A percentile compares a stretch with the other conserved stretches of the same genome.
Evolutionary conservation across 2,113 vertebrate species (phyloP).

Genomic region (Stigmatopora argus): DNA sequence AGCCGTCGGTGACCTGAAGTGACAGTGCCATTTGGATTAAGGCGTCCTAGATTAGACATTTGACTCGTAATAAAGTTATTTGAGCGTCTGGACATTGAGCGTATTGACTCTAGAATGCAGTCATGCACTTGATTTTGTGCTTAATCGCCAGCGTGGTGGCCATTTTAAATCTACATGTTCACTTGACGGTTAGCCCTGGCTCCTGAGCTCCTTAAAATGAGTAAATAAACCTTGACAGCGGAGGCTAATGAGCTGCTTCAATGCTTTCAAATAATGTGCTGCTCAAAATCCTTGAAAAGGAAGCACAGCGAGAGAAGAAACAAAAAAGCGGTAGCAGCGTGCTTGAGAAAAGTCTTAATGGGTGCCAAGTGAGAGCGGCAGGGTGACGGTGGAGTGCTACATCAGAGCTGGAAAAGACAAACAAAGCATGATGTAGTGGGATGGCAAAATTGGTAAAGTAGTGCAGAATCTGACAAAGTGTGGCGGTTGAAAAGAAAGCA

Average conservation of each 20-base stretch:
- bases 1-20: constrained; percentile 31
- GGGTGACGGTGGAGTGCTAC: background rate
- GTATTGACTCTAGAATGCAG: background rate
- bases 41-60: constrained; percentile 36
- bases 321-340: background rate
- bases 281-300: background rate
- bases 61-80: background rate
- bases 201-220: background rate
- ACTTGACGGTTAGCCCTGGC: background rate
- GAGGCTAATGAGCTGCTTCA: background rate
- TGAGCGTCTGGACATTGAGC: background rate
- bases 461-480: no score
- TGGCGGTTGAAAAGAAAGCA: no score
- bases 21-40: constrained; percentile 36
- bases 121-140: constrained; percentile 4
- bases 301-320: background rate
- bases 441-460: no score
- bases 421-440: background rate
- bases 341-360: no score
- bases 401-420: background rate
- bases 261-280: background rate
- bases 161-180: background rate
- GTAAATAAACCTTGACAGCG: background rate
- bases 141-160: background rate
- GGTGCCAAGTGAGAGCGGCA: no score